These are phyloP conservation scores for Aplodontia rufa DNA, from an alignment of 2,113 vertebrate species.

Conservation along the genomic window DNA sequence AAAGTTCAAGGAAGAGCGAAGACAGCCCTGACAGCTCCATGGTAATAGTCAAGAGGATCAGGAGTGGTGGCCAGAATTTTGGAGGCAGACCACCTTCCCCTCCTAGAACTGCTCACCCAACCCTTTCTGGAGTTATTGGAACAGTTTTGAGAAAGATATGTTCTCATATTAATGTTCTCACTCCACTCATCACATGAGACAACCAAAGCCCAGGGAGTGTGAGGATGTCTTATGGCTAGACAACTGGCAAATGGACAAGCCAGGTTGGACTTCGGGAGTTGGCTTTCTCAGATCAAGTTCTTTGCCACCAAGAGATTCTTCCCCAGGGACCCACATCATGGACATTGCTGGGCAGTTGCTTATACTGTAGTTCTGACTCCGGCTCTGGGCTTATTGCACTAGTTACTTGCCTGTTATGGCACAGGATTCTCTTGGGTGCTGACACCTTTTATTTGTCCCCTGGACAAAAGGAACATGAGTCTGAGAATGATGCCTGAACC, in stretches of 20 bases:
- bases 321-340: rapidly evolving
- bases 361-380: background rate
- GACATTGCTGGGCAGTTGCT: background rate
- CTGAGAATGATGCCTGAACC: background rate
- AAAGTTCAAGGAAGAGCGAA: background rate
- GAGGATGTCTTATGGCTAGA: background rate
- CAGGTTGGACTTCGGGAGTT: background rate
- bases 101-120: background rate
- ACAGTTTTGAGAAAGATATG: background rate
- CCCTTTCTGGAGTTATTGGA: background rate
- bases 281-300: background rate
- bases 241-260: background rate
- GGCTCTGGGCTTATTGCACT: background rate
- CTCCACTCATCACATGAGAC: background rate
- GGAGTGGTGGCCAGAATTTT: too few species aligned
- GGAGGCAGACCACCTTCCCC: too few species aligned
- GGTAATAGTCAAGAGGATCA: background rate
- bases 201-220: background rate
- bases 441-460: background rate
- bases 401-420: background rate
- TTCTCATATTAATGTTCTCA: background rate
- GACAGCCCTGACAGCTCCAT: background rate
- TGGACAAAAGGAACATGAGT: background rate
- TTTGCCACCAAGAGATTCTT: background rate
- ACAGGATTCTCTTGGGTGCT: background rate